Evolutionary conservation across 2,888 invertebrate species (phyloP).

Genomic region (Drosophila buzzatii): DNA sequence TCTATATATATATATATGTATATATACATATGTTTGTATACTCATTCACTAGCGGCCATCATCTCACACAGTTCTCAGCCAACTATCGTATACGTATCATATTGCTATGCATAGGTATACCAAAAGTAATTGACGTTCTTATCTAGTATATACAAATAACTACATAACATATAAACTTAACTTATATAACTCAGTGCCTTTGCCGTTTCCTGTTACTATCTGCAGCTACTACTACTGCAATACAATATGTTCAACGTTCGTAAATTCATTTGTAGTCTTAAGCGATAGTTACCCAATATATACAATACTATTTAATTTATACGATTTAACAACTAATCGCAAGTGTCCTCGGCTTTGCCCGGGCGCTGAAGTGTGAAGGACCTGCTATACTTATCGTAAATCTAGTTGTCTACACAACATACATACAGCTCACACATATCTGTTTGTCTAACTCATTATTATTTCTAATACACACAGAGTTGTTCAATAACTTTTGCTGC

Average conservation of each 20-base stretch:
- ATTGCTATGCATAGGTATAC: conserved; percentile 61
- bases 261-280: conserved; percentile 54
- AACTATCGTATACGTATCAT: conserved; percentile 48
- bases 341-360: conserved; percentile 27
- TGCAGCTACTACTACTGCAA: conserved; percentile 23
- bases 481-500: conserved; percentile 21
- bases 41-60: conserved; percentile 48
- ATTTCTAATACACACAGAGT: conserved; percentile 15
- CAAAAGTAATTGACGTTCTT: conserved; percentile 65
- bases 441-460: conserved; percentile 28
- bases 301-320: conserved; percentile 7
- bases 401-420: conserved; percentile 36
- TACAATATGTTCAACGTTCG: conserved; percentile 23
- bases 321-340: conserved; percentile 8
- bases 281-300: conserved; percentile 50
- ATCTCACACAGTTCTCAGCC: conserved; percentile 27
- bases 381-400: conserved; percentile 22
- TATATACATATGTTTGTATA: conserved; percentile 2
- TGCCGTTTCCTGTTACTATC: conserved; percentile 51
- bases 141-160: conserved; percentile 39
- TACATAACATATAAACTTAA: conserved; percentile 14
- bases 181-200: conserved; percentile 47
- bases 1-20: neutral
- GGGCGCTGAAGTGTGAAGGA: conserved; percentile 23
- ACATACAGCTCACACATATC: conserved; percentile 24